Percentiles rank a stretch among this genome's conserved stretches.
These are phyloP conservation scores for Scelioninae gen. 1 DNA, from an alignment of 2,888 invertebrate species.

Conservation along the genomic window DNA sequence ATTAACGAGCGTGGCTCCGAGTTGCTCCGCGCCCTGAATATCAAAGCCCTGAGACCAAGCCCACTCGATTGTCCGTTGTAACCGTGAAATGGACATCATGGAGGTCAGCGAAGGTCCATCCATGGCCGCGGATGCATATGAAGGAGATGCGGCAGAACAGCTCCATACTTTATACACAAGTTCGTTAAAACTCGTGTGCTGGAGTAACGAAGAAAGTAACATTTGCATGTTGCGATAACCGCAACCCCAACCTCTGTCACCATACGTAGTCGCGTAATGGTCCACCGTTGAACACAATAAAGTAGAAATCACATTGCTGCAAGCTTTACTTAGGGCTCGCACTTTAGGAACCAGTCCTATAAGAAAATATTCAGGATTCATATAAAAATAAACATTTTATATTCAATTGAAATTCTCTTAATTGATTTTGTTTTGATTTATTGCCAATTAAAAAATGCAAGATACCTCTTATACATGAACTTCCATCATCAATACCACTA, in stretches of 20 bases:
- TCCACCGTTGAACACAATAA: slow-evolving; percentile 92
- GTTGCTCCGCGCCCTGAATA: slow-evolving; percentile 85
- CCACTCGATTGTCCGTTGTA: slow-evolving; percentile 93
- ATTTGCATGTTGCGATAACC: slow-evolving; percentile 96
- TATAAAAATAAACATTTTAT: too few relatives aligned
- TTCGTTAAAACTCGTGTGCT: slow-evolving; percentile 89
- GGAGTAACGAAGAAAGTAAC: slow-evolving; percentile 92
- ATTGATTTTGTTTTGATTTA: too few relatives aligned
- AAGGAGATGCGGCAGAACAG: slow-evolving; percentile 78
- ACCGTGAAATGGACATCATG: slow-evolving; percentile 93
- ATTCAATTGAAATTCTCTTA: too few relatives aligned
- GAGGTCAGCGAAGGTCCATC: slow-evolving; percentile 86
- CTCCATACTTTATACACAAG: slow-evolving; percentile 85
- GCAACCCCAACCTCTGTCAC: slow-evolving; percentile 96
- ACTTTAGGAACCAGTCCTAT: slow-evolving; percentile 85
- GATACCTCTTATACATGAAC: slow-evolving; percentile 91
- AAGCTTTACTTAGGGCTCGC: slow-evolving; percentile 84
- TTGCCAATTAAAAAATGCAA: not conserved
- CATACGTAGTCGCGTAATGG: slow-evolving; percentile 94
- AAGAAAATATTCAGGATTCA: not conserved
- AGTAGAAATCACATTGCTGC: slow-evolving; percentile 87
- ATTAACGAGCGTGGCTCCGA: slow-evolving; percentile 92
- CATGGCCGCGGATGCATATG: slow-evolving; percentile 61
- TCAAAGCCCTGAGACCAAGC: slow-evolving; percentile 94
- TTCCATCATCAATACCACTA: slow-evolving; percentile 92